Conservation (phyloP, 2,113 vertebrate genomes). For the Dipodomys stephensi region DNA sequence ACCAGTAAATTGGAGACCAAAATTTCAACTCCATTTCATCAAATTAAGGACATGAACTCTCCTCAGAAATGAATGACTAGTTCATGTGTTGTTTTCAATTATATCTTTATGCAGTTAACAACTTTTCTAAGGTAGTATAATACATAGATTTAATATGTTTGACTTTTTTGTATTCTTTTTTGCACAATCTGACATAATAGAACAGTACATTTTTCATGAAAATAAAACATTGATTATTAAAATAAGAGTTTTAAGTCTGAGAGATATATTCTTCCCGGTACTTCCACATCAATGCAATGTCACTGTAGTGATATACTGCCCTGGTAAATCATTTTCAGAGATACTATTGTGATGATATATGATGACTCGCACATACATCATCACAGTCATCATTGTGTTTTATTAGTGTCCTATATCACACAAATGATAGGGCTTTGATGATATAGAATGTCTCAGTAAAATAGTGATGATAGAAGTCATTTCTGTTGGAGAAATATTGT, state of each 20-base stretch:
- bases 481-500: conserved; percentile 41
- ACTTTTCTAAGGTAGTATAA: neutral
- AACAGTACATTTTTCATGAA: conserved; percentile 39
- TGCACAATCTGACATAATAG: neutral
- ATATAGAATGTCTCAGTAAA: conserved; percentile 68
- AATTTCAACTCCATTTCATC: neutral
- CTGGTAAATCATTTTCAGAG: conserved; percentile 74
- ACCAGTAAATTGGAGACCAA: neutral
- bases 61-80: neutral
- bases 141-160: neutral
- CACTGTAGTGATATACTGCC: conserved; percentile 63
- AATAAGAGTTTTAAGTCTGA: conserved; percentile 47
- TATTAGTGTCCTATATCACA: conserved; percentile 79
- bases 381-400: conserved; percentile 67
- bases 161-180: neutral
- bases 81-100: neutral
- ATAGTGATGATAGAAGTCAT: conserved; percentile 59
- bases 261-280: conserved; percentile 61
- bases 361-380: conserved; percentile 74
- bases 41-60: neutral
- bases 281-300: conserved; percentile 38
- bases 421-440: conserved; percentile 60
- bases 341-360: conserved; percentile 71
- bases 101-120: neutral
- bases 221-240: conserved; percentile 77